phyloP scores from a whole-genome alignment of 2,113 vertebrate species.

The Odobenus rosmarus region DNA sequence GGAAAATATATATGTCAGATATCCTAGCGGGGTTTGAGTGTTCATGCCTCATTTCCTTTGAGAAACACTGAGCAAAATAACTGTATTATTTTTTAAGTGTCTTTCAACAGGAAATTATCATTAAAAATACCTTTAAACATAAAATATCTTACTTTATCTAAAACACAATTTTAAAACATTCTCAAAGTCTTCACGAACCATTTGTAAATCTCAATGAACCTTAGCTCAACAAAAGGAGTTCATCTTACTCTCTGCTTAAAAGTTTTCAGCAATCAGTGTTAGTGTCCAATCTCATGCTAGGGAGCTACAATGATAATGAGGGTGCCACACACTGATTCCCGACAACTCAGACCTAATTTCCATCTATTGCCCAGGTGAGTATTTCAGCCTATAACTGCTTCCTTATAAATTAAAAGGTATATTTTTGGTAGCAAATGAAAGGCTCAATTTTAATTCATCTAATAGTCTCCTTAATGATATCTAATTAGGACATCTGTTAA shows the following conservation, averaged over 20 bases:
- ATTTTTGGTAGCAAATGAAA: conserved; percentile 70
- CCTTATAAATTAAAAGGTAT: conserved; percentile 50
- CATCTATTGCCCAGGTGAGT: neutral
- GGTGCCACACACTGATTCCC: too few relatives aligned
- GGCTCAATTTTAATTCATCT: conserved; percentile 55
- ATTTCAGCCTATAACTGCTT: neutral
- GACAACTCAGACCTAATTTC: neutral
- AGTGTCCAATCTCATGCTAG: neutral
- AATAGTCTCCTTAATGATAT: conserved; percentile 56
- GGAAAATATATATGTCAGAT: neutral
- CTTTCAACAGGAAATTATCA: neutral
- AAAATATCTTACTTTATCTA: neutral
- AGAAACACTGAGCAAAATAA: neutral
- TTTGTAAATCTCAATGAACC: neutral
- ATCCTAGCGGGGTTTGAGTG: neutral
- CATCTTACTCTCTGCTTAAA: neutral
- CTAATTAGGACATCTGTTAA: conserved; percentile 69
- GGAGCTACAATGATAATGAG: neutral
- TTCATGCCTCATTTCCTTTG: neutral
- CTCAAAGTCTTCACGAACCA: neutral
- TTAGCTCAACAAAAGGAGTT: neutral
- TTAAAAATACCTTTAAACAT: neutral
- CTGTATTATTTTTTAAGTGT: neutral
- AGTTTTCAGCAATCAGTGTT: neutral
- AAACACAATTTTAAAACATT: neutral